Base-by-base conservation (phyloP, 2,888 invertebrate species). In the Glyphotaelius pellucidus region DNA sequence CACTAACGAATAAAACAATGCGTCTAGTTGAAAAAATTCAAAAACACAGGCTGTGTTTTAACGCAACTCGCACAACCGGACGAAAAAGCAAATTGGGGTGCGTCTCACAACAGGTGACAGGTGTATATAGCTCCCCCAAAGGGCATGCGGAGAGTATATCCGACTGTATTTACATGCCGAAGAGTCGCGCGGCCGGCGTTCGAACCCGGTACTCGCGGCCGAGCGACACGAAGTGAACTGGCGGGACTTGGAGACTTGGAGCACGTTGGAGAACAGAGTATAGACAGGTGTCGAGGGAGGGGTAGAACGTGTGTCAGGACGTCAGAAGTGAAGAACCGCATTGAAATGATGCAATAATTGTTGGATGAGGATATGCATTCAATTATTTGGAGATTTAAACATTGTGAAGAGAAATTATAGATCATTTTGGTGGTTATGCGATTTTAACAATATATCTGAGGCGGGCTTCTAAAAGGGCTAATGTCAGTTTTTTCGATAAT, bases 211-310 rank as follows among this genome's bases (percentile, higher is more conserved):
- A 85, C 87, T 32, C 30, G 47, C 30, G 52, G 87, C 52, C 14
- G 47, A 52, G 25, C 87, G 87, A 31, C 52, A 52, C 87, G 87
- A 87, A 52, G 87, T 11, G 19, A 87, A 87, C 87, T 25, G 86
- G 47, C 47, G 30, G 47, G 14, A 47, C 30, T 47, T 31, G 42
- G 52, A 4, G 25, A 3, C 52, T 67, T 67, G 12, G 86, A 52
- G 86, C 31, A 52, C 87, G 52, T 52, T 52, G 87, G 47, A 7
- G 35, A 32, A 81, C 31, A 81, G 31, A 81, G 81, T 14, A 12
- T 30, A 52, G 87, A 52, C 47, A 52, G 87, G 87, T 87, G 85
- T 85, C 42, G 85, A 38, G n/a, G 38, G 85, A n/a, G 38, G 85
- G 85, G 85, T 85, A 25, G 85, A 42, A 85, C 35, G 42, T 67